Evolutionary conservation across 2,797 vertebrate species (phyloP), one percentile per base, ranked within the genome.

Genomic region (Pitangus sulphuratus): DNA sequence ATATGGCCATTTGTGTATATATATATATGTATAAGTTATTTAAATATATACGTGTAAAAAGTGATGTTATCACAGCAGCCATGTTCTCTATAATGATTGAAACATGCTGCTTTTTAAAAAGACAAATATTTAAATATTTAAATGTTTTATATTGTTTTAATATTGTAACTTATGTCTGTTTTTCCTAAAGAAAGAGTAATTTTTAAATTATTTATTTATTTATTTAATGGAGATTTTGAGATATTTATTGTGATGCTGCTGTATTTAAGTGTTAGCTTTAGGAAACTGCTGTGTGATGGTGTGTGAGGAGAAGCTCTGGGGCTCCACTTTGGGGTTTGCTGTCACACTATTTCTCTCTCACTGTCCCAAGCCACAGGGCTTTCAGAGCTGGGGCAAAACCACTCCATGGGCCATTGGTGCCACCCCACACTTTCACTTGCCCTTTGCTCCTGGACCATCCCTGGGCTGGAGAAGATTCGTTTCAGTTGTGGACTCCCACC

Each of bases 161-260:
- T 69, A 61, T 64, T 84, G 74, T 86, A 94, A 90, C 20, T 80
- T 70, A 39, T 10, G 4, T 15, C 24, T 35, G 4, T 40, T 74
- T 37, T 48, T 77, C 7, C 11, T 19, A 21, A 37, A 28, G 47
- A 51, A 70, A 80, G 14, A 64, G 13, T 5, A 21, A 35, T 12
- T 78, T 44, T 71, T 51, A 57, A 80, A 56, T 42, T 87, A 66
- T 84, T 42, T 87, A 66, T 84, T 82, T 78, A 75, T 90, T 90
- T 84, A 60, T 82, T 87, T 60, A 19, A 22, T 12, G 18, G 44
- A 15, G 21, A 47, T 31, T 47, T 53, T 48, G 72, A 61, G 28
- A 24, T 92, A 81, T 74, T 93, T 89, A 45, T 83, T 84, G 31
- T 50, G 58, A 22, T 65, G 65, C 47, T n/a, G 61, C 21, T 78